Base-by-base conservation (phyloP, 2,888 invertebrate genomes). In the Platycheirus albimanus region DNA sequence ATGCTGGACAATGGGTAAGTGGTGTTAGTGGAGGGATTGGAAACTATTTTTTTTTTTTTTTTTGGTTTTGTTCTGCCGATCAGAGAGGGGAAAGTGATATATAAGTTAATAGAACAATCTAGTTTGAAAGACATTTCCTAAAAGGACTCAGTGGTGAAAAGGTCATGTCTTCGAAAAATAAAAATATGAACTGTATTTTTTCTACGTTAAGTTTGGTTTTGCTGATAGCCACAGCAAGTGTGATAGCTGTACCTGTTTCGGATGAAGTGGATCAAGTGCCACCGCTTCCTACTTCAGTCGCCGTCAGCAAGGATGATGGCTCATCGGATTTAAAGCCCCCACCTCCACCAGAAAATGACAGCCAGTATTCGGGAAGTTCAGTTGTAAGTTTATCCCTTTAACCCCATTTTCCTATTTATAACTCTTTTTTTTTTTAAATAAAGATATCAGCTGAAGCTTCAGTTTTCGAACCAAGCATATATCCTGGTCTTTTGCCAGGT, bases 401-500 rank as follows among this genome's bases (percentile, higher is more conserved):
- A n/a, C n/a, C n/a, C n/a, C 10, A 11, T 24, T 30, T 61, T 15
- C 3, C 3, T 33, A 24, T 33, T 33, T 8, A 6, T 8, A 8
- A 3, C 28, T 3, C 13, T 5, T 24, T 5, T 58, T 5, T 8
- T 20, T 1, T 17, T 43, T 38, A 0, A 7, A 5, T 3, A 10
- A 8, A 84, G 84, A 8, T 47, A n/a, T 19, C 79, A 1, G 86
- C 87, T 43, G 88, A 87, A 17, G 88, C 79, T 30, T 87, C 88
- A 45, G 85, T 77, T 45, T 88, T 87, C 56, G 90, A 90, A 75
- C 88, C 90, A 30, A 85, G 69, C 41, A 19, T 86, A n/a, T 87
- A 86, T 41, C 67, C 86, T 5, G 88, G 87, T 5, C 87, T 88
- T 38, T 84, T 90, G 5, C 89, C 90, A 1, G 90, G 90, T 52